Evolutionary conservation across 2,888 invertebrate species (phyloP).

Genomic region (Agrochola lota): DNA sequence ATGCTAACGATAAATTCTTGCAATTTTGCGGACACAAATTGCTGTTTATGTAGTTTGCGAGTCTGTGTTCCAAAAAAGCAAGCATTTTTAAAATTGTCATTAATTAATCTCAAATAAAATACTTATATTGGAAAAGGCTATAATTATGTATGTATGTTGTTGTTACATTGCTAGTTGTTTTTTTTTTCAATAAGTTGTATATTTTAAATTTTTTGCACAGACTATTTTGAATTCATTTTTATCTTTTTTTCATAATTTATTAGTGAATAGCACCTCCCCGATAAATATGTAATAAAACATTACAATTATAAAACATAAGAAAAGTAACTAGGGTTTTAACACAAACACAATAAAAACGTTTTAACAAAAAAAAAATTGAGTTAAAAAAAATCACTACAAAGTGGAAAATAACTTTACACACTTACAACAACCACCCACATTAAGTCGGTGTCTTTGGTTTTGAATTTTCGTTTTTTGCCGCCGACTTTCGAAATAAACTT

Average conservation of each 20-base stretch:
- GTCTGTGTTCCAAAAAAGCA: background rate
- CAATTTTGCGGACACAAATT: background rate
- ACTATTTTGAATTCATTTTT: background rate
- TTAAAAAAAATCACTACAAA: too few relatives aligned
- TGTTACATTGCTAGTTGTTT: conserved; percentile 11
- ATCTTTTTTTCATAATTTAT: background rate
- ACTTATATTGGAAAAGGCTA: background rate
- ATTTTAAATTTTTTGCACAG: conserved; percentile 19
- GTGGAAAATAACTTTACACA: too few relatives aligned
- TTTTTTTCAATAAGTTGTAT: background rate
- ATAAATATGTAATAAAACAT: background rate
- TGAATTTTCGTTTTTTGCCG: too few relatives aligned
- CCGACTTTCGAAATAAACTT: too few relatives aligned
- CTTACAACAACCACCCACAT: too few relatives aligned
- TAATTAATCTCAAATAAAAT: background rate
- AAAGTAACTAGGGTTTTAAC: background rate
- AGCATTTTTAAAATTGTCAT: conserved; percentile 38
- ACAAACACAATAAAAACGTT: background rate
- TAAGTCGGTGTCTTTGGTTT: too few relatives aligned
- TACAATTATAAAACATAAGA: background rate
- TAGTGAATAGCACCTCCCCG: background rate
- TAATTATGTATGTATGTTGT: conserved; percentile 11
- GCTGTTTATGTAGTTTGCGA: conserved; percentile 18
- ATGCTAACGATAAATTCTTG: conserved; percentile 10
- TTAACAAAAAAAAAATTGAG: too few relatives aligned